Evolutionary conservation across 2,888 invertebrate genomes (phyloP).

Genomic region (Pachymerium ferrugineum): DNA sequence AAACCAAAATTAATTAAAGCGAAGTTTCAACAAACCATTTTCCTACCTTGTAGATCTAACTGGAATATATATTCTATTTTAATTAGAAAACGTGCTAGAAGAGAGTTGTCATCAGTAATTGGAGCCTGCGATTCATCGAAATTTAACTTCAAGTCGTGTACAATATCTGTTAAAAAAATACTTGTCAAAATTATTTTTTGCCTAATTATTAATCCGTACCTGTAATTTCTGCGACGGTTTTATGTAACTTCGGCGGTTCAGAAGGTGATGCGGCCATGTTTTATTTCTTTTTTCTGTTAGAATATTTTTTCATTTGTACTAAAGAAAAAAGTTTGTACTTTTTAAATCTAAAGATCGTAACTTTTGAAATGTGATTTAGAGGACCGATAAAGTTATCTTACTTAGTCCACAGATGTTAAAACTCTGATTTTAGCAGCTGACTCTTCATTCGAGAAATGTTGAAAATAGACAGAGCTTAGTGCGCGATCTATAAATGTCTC

Average conservation of each 20-base stretch:
- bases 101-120: conserved; percentile 47
- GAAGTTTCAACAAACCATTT: background rate
- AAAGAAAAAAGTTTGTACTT: background rate
- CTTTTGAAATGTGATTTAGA: too few relatives aligned
- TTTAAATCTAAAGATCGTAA: too few relatives aligned
- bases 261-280: conserved; percentile 13
- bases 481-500: background rate
- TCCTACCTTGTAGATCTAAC: conserved; percentile 46
- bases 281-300: background rate
- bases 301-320: background rate
- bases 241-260: background rate
- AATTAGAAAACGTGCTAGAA: conserved; percentile 47
- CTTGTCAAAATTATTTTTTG: background rate
- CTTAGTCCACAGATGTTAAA: background rate
- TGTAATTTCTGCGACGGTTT: background rate
- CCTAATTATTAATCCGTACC: background rate
- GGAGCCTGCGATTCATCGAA: conserved; percentile 42
- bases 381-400: background rate
- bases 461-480: conserved; percentile 8
- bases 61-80: conserved; percentile 48
- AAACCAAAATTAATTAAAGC: background rate
- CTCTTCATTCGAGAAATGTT: background rate
- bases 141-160: conserved; percentile 28
- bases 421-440: background rate
- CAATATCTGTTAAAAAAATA: conserved; percentile 34